Conservation (phyloP, 2,888 invertebrate species). For the Bombylius discolor region DNA sequence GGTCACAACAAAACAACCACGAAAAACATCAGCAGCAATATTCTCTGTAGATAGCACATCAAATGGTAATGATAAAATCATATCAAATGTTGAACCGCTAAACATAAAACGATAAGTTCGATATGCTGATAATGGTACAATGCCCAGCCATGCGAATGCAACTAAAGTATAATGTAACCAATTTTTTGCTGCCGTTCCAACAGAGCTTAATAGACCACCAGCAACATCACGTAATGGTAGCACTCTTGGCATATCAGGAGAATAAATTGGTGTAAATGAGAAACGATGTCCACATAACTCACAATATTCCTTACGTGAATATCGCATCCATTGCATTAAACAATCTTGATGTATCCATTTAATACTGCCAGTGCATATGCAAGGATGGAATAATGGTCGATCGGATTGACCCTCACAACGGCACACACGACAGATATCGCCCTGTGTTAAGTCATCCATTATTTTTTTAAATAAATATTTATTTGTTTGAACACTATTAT, state of each 20-base stretch:
- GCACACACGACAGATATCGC: constrained; percentile 96
- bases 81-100: constrained; percentile 70
- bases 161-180: constrained; percentile 97
- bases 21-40: constrained; percentile 83
- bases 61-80: constrained; percentile 72
- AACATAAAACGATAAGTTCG: constrained; percentile 89
- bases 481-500: too few species aligned
- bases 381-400: constrained; percentile 92
- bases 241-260: constrained; percentile 99
- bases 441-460: constrained; percentile 38
- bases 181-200: constrained; percentile 84
- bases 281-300: constrained; percentile 96
- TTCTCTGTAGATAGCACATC: constrained; percentile 91
- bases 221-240: constrained; percentile 86
- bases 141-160: constrained; percentile 91
- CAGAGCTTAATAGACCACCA: constrained; percentile 76
- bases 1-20: constrained; percentile 92
- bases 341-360: constrained; percentile 99
- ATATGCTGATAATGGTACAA: constrained; percentile 93
- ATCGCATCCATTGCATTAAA: constrained; percentile 97
- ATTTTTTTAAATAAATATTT: background rate
- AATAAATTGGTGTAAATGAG: constrained; percentile 97
- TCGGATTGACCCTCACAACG: constrained; percentile 87
- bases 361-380: constrained; percentile 97
- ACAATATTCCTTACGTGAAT: constrained; percentile 96